Base-by-base conservation (phyloP, 2,888 invertebrate genomes). In the Eurois occulta region DNA sequence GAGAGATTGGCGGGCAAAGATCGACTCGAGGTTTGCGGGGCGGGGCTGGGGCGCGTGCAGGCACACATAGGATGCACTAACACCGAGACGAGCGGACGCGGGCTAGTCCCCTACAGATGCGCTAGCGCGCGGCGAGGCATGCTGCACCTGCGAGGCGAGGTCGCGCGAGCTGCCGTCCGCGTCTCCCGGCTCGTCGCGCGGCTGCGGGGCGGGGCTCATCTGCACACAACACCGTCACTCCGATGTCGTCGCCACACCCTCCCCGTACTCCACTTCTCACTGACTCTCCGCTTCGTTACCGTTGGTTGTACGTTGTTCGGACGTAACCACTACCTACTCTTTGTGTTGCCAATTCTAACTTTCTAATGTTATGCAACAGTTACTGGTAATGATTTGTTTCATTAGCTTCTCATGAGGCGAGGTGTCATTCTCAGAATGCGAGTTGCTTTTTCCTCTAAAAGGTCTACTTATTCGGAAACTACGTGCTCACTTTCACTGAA, bases 141-240 rank as follows among this genome's bases (percentile, higher is more conserved):
- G 95, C 95, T 86, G 94, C 94, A 96, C 96, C 96, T 96, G 96
- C 94, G 96, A 94, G 94, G 93, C 92, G 95, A 96, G 94, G 95
- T 96, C 96, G 91, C 96, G 96, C 91, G 95, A 95, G 90, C 94
- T 93, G 89, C 94, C 92, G 91, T 94, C 96, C 89, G 95, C 92
- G 91, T 94, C 95, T 90, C 92, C 92, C 90, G 95, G 94, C 94
- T 93, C 93, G 95, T 92, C 94, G 90, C 95, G 94, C 91, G 96
- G 95, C 95, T 94, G 94, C 95, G 96, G 96, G 81, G 91, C 96
- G 91, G 96, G 96, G 93, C 95, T 96, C 96, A 96, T 96, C 96
- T 96, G 96, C 95, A 96, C 96, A 96, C 95, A 95, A 95, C 95
- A 93, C 93, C 95, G 94, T 94, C 95, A 95, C 95, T 95, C 94